Percentiles rank a stretch among this genome's conserved stretches.
Evolutionary conservation across 2,888 invertebrate species (phyloP).

Genomic region (Archips crataeganus): DNA sequence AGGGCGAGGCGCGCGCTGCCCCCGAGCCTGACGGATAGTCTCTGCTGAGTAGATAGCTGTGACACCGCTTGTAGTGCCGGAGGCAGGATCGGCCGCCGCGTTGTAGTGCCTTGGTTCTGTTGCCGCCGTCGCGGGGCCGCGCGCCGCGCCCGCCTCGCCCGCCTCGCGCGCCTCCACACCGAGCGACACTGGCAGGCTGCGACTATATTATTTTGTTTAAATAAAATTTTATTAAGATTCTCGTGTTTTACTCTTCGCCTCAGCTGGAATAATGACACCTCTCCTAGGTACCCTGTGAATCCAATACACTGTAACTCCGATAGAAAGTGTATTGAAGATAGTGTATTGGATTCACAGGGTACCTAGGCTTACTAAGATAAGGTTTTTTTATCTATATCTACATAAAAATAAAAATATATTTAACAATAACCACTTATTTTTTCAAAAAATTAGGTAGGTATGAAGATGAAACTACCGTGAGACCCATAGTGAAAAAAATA

Average conservation of each 20-base stretch:
- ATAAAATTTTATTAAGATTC: slow-evolving; percentile 74
- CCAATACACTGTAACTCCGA: too few relatives aligned
- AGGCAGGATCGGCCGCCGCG: slow-evolving; percentile 47
- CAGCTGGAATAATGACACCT: too few relatives aligned
- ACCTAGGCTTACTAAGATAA: too few relatives aligned
- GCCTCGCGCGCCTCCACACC: slow-evolving; percentile 57
- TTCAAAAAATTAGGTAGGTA: too few relatives aligned
- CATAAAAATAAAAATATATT: too few relatives aligned
- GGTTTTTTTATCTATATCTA: too few relatives aligned
- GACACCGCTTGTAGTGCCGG: slow-evolving; percentile 54
- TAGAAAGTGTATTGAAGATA: too few relatives aligned
- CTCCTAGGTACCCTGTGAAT: too few relatives aligned
- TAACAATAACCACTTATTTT: too few relatives aligned
- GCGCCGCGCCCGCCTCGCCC: slow-evolving; percentile 53
- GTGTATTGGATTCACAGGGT: too few relatives aligned
- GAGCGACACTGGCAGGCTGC: slow-evolving; percentile 67
- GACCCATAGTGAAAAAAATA: too few relatives aligned
- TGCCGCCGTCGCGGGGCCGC: slow-evolving; percentile 48
- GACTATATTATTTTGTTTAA: slow-evolving; percentile 81
- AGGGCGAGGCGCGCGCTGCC: slow-evolving; percentile 66
- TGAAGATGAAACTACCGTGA: too few relatives aligned
- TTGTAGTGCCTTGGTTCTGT: slow-evolving; percentile 54
- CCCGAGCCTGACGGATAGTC: slow-evolving; percentile 49
- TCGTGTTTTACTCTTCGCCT: slow-evolving; percentile 10
- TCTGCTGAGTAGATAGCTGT: slow-evolving; percentile 51